Conservation (phyloP, 1,140 invertebrate species). For the Diachasmimorpha longicaudata region DNA sequence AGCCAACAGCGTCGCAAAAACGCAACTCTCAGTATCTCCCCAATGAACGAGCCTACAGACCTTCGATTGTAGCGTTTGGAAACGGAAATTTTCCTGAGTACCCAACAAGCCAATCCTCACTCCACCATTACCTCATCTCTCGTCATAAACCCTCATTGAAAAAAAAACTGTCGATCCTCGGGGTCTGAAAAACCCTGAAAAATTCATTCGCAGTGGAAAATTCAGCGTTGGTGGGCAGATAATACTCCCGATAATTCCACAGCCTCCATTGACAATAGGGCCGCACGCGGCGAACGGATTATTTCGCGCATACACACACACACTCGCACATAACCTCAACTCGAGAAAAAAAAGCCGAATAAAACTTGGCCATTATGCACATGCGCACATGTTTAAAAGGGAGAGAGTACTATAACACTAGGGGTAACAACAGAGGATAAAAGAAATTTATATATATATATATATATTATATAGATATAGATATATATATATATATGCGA, state of each 20-base stretch:
- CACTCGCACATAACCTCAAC: constrained; percentile 22
- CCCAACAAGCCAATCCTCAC: no score
- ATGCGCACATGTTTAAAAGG: constrained; percentile 32
- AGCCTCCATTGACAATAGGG: constrained; percentile 23
- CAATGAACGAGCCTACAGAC: no score
- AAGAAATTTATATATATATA: constrained; percentile 1
- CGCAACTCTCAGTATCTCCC: no score
- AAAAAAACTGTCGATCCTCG: not conserved
- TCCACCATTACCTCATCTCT: no score
- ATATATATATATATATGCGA: constrained; percentile 2
- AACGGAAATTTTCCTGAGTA: not conserved
- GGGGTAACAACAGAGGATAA: not conserved
- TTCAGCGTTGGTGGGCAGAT: constrained; percentile 1
- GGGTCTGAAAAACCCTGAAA: not conserved
- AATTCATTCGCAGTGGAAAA: not conserved
- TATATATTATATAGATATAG: no score
- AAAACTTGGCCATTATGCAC: constrained; percentile 22
- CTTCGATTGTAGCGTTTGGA: no score
- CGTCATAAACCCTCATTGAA: no score
- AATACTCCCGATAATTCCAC: not conserved
- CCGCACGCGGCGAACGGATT: constrained; percentile 51
- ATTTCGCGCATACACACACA: constrained; percentile 38
- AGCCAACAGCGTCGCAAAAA: no score
- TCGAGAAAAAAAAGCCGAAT: not conserved
- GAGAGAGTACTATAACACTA: not conserved